Evolutionary conservation across 2,797 vertebrate genomes (phyloP), one percentile per base, ranked within the genome.

Genomic region (Botia kubotai): DNA sequence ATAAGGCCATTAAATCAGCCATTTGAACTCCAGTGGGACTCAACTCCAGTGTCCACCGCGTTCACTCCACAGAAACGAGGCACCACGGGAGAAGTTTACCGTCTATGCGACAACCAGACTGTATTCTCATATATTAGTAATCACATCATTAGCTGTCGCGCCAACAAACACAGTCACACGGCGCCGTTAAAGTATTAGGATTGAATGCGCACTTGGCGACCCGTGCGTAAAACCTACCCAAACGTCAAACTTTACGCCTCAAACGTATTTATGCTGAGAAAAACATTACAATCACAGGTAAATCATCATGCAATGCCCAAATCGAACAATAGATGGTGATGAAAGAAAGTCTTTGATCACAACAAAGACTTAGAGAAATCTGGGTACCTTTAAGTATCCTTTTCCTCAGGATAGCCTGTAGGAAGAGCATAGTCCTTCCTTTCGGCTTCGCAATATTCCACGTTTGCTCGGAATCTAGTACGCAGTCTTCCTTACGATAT

Each of bases 341-440:
- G 29, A 65, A 79, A 65, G 39, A 74, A 65, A 79, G 77, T 16
- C 48, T 81, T 70, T 81, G 65, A 75, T 69, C 1, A 0, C 65
- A 75, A 23, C 57, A 52, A 52, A 75, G 14, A 68, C 29, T 43
- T 53, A 48, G 53, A n/a, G 10, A 36, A 72, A 53, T 12, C 12
- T 11, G 19, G 68, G 86, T 93, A 94, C 93, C 93, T 94, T 93
- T 94, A 52, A 89, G 92, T 48, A 92, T 91, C 86, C 93, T 88
- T 88, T 91, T 92, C 85, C 91, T 93, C 81, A 94, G 86, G 33
- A 94, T 92, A 3, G 93, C 88, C 89, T 94, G 94, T 85, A 94
- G 90, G 85, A 94, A 94, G 88, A 95, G 93, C 93, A 95, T 94
- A 62, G 87, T 91, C 77, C 77, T 84, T 87, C 79, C 69, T 75